Evolutionary conservation across 35 echinoderm and acorn worm species (phyloP).

Genomic region (Diadema setosum): DNA sequence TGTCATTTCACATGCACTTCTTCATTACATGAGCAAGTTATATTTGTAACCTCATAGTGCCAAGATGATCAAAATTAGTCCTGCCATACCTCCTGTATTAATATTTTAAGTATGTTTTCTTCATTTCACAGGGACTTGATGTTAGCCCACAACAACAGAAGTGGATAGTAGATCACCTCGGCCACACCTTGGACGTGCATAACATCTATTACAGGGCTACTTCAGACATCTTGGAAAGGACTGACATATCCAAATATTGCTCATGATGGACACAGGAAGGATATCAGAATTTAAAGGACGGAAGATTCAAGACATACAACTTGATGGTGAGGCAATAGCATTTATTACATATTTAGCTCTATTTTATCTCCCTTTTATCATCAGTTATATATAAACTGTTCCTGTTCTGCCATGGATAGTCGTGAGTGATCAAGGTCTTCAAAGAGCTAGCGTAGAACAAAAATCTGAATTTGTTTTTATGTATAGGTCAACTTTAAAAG

Average conservation of each 20-base stretch:
- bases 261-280: neutral
- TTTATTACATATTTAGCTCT: too few relatives aligned
- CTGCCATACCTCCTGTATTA: neutral
- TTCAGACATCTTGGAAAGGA: neutral
- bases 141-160: neutral
- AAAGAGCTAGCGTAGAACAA: too few relatives aligned
- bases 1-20: too few relatives aligned
- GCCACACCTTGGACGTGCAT: neutral
- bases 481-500: too few relatives aligned
- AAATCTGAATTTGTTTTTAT: too few relatives aligned
- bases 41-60: neutral
- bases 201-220: neutral
- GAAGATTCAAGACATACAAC: neutral
- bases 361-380: too few relatives aligned
- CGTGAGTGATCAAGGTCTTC: too few relatives aligned
- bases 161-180: neutral
- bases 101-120: neutral
- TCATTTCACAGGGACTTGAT: neutral
- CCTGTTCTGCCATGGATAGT: too few relatives aligned
- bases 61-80: neutral
- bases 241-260: neutral
- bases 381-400: too few relatives aligned
- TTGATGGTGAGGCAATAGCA: neutral
- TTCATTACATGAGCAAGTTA: too few relatives aligned
- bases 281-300: neutral